Percentiles rank a stretch among this genome's conserved stretches.
Evolutionary conservation across 2,797 vertebrate genomes (phyloP).

Genomic region (Karalla daura): DNA sequence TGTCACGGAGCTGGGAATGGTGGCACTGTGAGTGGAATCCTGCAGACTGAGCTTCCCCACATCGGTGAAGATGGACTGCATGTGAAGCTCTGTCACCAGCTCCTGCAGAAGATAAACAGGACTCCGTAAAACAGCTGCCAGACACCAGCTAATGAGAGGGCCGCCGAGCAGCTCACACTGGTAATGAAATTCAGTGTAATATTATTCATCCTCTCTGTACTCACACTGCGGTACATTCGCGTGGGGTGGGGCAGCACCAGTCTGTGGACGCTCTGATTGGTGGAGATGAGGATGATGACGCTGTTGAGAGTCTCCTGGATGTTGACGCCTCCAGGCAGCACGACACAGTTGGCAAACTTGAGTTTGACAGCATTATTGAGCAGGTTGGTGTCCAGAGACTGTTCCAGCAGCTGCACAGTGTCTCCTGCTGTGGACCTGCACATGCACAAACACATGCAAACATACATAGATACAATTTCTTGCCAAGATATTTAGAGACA

Average conservation of each 20-base stretch:
- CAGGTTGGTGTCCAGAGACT: conserved; percentile 91
- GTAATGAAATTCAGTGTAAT: no score
- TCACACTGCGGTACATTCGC: conserved; percentile 92
- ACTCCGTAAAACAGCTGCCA: no score
- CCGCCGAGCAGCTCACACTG: no score
- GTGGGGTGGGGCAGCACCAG: conserved; percentile 91
- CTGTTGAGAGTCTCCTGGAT: conserved; percentile 90
- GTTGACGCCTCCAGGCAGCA: conserved; percentile 89
- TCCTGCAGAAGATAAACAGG: conserved; percentile 79
- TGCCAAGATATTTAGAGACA: no score
- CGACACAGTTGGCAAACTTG: conserved; percentile 84
- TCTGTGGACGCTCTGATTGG: conserved; percentile 91
- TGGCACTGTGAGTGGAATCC: conserved; percentile 84
- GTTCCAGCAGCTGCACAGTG: conserved; percentile 89
- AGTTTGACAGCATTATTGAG: conserved; percentile 89
- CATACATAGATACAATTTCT: no score
- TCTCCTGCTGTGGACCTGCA: conserved; percentile 90
- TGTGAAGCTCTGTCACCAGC: conserved; percentile 89
- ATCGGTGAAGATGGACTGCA: conserved; percentile 95
- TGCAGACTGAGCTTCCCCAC: conserved; percentile 89
- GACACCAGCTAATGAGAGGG: no score
- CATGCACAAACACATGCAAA: neutral
- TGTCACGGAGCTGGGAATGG: conserved; percentile 84
- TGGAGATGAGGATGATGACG: conserved; percentile 88
- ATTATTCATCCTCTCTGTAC: conserved; percentile 42